Conservation (phyloP, 2,113 vertebrate genomes). For the Labeo catla region DNA sequence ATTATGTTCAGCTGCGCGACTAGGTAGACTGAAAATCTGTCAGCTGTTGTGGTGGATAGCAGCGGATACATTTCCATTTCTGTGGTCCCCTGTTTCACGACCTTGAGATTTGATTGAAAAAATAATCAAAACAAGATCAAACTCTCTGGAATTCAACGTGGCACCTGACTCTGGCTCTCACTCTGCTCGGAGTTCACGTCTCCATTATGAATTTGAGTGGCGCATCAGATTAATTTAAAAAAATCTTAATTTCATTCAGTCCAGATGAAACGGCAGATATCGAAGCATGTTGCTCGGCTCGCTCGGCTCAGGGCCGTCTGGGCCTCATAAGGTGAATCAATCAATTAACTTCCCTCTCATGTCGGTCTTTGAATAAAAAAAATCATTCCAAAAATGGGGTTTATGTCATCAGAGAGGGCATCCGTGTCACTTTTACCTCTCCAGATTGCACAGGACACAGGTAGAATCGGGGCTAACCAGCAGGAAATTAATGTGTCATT, state of each 20-base stretch:
- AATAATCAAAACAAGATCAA: conserved; percentile 56
- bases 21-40: conserved; percentile 5
- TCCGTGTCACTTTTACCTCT: conserved; percentile 63
- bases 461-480: conserved; percentile 60
- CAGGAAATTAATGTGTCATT: conserved; percentile 73
- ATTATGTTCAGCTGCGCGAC: conserved; percentile 26
- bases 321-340: conserved; percentile 27
- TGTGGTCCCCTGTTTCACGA: conserved; percentile 37
- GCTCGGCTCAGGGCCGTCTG: neutral
- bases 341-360: conserved; percentile 12
- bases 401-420: conserved; percentile 37
- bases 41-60: conserved; percentile 6
- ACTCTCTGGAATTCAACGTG: conserved; percentile 51
- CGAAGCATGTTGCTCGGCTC: conserved; percentile 41
- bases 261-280: conserved; percentile 44
- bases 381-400: conserved; percentile 63
- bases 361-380: neutral
- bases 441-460: conserved; percentile 60
- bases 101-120: conserved; percentile 59
- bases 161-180: conserved; percentile 45
- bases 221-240: conserved; percentile 49
- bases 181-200: conserved; percentile 39
- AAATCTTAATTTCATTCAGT: conserved; percentile 42
- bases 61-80: conserved; percentile 22
- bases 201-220: conserved; percentile 53